These are phyloP conservation scores for Myxocyprinus asiaticus DNA, from an alignment of 2,113 vertebrate species.

Conservation along the genomic window DNA sequence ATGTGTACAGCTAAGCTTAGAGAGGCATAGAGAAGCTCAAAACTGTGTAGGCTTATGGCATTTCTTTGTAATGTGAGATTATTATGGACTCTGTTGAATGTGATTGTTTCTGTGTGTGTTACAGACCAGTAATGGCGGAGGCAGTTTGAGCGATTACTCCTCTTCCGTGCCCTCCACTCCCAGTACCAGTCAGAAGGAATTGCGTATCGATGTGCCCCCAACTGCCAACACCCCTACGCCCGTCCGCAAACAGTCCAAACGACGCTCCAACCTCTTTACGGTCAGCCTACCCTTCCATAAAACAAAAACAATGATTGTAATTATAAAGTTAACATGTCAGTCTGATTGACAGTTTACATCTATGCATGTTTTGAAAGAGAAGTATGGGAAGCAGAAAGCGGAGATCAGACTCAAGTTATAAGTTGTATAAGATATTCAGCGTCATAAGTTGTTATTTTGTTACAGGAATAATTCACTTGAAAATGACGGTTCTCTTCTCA, in stretches of 20 bases:
- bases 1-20: conserved; percentile 18
- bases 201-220: conserved; percentile 91
- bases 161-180: conserved; percentile 98
- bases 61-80: conserved; percentile 25
- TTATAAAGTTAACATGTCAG: too few species aligned
- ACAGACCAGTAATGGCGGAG: conserved; percentile 93
- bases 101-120: conserved; percentile 14
- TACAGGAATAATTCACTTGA: too few species aligned
- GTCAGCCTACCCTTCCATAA: conserved; percentile 74
- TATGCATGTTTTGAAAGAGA: too few species aligned
- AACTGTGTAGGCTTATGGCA: conserved; percentile 21
- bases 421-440: too few species aligned
- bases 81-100: conserved; percentile 7
- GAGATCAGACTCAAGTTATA: too few species aligned
- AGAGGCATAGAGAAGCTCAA: conserved; percentile 24
- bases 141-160: conserved; percentile 95
- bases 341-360: too few species aligned
- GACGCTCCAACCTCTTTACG: conserved; percentile 97
- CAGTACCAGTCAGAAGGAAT: conserved; percentile 98
- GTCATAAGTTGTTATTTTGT: too few species aligned
- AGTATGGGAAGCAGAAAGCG: too few species aligned
- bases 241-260: conserved; percentile 97
- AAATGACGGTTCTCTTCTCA: too few species aligned
- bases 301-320: background rate
- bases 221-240: conserved; percentile 94